phyloP scores from a whole-genome alignment of 2,888 invertebrate genomes.

The Drosophila incognita region DNA sequence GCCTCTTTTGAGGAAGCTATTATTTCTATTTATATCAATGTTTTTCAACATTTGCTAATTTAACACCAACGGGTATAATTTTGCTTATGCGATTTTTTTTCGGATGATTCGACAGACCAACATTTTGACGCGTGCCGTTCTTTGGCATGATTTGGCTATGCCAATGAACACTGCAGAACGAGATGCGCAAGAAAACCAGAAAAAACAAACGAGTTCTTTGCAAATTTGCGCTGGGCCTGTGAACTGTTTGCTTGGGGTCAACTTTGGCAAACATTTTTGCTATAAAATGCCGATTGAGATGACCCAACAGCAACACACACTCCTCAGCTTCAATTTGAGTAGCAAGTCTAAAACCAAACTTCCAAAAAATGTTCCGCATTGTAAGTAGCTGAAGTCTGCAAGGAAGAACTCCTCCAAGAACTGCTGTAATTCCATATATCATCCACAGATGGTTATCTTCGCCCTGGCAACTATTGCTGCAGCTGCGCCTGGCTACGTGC shows the following conservation, averaged over 20 bases:
- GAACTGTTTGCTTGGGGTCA: neutral
- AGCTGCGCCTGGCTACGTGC: neutral
- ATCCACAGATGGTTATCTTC: neutral
- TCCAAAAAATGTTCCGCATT: neutral
- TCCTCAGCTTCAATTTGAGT: neutral
- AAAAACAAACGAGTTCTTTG: conserved; percentile 1
- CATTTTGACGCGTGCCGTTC: neutral
- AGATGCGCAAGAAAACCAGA: neutral
- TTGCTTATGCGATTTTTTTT: neutral
- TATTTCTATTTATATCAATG: neutral
- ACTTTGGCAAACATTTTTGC: neutral
- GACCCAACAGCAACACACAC: neutral
- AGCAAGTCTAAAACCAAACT: neutral
- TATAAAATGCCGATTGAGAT: neutral
- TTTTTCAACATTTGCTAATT: neutral
- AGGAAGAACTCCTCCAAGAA: neutral
- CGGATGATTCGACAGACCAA: too few species aligned
- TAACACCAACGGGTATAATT: neutral
- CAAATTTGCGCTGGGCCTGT: neutral
- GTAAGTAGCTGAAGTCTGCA: neutral
- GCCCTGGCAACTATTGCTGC: neutral
- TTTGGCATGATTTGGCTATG: neutral
- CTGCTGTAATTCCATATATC: neutral
- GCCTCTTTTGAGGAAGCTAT: neutral
- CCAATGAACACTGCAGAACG: neutral